Base-by-base conservation (phyloP, 2,797 vertebrate species). In the Thripadectes ignobilis region DNA sequence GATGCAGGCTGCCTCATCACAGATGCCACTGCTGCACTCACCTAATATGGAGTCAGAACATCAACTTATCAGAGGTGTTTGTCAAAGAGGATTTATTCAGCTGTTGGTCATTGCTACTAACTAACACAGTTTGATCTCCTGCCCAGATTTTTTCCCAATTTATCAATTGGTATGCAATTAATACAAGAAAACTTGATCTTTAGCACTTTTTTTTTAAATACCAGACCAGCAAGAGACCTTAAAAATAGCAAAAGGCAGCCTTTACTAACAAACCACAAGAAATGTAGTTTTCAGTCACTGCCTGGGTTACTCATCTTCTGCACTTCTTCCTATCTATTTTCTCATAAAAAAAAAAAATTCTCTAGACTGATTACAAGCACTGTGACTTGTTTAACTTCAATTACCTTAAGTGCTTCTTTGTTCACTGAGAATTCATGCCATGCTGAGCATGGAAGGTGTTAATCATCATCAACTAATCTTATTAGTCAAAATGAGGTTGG, bases 1-100 rank as follows among this genome's bases (percentile, higher is more conserved):
- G 93, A 98, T 83, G 85, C 99, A 99, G 83, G 95, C 98, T 38
- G 99, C 98, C 83, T 97, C 97, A 2, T 99, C 98, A 63, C 99
- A 99, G 92, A 99, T 98, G 2, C 98, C 98, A 45, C 98, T 98
- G 86, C 99, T 99, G 97, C 99, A 99, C 84, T 99, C 99, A 67
- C 99, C 99, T 99, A 68, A 96, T 8, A 75, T 17, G 85, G 55
- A 94, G 19, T 0, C 14, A 78, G 51, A 84, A 57, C 10, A 87
- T 11, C 4, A 24, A 43, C 29, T 85, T 17, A 21, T 59, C 3
- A 4, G 6, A 38, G 7, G 24, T 19, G 39, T 59, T 67, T n/a
- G 12, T 59, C 36, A 49, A 16, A 63, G 41, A 46, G 19, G 14
- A 46, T 26, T 41, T 59, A 49, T 68, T 77, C 16, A 75, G 29